These are phyloP conservation scores for Saimiri boliviensis DNA, from an alignment of 2,113 vertebrate genomes.

Conservation along the genomic window DNA sequence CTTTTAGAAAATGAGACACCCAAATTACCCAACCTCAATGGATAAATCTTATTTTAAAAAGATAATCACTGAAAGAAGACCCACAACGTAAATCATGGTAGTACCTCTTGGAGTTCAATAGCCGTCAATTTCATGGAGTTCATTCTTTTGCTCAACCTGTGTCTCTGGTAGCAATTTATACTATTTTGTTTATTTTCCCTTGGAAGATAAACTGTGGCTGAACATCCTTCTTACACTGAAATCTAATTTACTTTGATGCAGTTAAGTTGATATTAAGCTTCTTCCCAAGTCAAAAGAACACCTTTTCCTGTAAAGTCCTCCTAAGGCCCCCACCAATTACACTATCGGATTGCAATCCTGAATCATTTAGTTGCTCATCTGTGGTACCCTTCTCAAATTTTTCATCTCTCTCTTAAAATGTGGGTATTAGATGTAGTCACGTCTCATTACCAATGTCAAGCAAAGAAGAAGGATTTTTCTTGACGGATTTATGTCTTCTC, in stretches of 20 bases:
- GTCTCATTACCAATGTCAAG: not conserved
- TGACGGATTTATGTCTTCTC: not conserved
- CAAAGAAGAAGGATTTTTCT: not conserved
- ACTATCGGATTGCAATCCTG: not conserved
- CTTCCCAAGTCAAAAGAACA: slow-evolving; percentile 20
- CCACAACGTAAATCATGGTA: not conserved
- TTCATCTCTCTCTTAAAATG: not conserved
- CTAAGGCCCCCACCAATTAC: too few relatives aligned
- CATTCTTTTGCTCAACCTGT: not conserved
- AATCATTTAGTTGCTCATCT: not conserved
- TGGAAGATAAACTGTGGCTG: slow-evolving; percentile 35
- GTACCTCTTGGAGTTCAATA: not conserved
- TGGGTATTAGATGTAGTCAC: not conserved
- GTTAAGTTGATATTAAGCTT: slow-evolving; percentile 12
- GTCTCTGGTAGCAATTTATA: slow-evolving; percentile 54
- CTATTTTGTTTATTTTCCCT: slow-evolving; percentile 39
- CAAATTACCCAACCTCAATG: not conserved
- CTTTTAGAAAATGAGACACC: not conserved
- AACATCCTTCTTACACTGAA: slow-evolving; percentile 37
- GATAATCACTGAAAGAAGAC: not conserved
- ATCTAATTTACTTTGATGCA: slow-evolving; percentile 29
- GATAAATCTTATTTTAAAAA: not conserved
- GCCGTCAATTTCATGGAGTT: not conserved
- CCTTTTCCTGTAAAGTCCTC: not conserved
- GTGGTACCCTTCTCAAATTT: not conserved